Conservation (phyloP, 2,797 vertebrate genomes). For the Crotalus adamanteus region DNA sequence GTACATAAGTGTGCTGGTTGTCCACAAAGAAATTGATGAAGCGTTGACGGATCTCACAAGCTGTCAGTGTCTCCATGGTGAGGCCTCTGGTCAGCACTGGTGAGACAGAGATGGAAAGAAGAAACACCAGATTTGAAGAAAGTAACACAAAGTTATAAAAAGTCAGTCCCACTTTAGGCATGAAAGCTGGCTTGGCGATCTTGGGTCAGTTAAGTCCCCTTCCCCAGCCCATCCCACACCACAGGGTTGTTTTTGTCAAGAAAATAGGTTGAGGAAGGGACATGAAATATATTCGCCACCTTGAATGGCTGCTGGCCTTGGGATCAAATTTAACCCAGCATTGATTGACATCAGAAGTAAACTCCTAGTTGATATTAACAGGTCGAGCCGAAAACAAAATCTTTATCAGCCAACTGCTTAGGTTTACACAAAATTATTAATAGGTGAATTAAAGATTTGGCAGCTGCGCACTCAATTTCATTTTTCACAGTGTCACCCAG, state of each 20-base stretch:
- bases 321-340: background rate
- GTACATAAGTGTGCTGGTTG: slow-evolving; percentile 88
- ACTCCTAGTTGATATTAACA: too few species aligned
- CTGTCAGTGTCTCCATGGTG: slow-evolving; percentile 85
- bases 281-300: background rate
- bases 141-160: background rate
- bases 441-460: too few species aligned
- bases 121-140: background rate
- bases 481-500: too few species aligned
- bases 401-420: too few species aligned
- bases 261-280: background rate
- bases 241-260: background rate
- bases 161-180: background rate
- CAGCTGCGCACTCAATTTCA: too few species aligned
- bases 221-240: too few species aligned
- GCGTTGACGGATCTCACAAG: slow-evolving; percentile 88
- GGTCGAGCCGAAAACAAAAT: too few species aligned
- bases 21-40: slow-evolving; percentile 93
- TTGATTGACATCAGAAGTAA: background rate
- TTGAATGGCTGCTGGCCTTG: background rate
- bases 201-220: too few species aligned
- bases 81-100: slow-evolving; percentile 46
- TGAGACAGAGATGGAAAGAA: background rate
- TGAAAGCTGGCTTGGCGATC: background rate
- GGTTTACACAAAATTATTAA: too few species aligned